Percentiles rank a stretch among this genome's conserved stretches.
These are phyloP conservation scores for Pseudoips prasinana DNA, from an alignment of 2,888 invertebrate genomes.

Conservation along the genomic window DNA sequence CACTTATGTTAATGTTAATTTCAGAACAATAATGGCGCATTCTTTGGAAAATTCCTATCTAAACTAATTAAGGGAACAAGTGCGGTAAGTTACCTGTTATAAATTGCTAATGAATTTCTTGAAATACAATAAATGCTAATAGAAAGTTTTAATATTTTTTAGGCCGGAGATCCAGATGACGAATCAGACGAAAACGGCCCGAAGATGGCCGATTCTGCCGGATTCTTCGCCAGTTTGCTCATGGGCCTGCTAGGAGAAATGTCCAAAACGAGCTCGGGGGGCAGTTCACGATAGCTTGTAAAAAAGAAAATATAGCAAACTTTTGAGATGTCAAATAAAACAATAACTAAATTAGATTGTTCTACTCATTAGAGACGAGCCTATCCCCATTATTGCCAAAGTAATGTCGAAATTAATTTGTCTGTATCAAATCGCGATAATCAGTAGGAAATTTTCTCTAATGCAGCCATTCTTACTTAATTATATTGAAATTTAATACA, in stretches of 20 bases:
- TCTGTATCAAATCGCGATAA: no score
- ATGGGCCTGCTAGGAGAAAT: slow-evolving; percentile 66
- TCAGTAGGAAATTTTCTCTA: no score
- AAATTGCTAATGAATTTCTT: neutral
- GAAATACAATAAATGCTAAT: neutral
- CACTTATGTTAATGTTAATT: no score
- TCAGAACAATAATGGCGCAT: slow-evolving; percentile 74
- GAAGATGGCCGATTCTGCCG: slow-evolving; percentile 60
- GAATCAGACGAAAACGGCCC: slow-evolving; percentile 38
- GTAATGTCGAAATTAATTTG: no score
- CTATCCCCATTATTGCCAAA: no score
- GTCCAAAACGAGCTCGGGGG: slow-evolving; percentile 67
- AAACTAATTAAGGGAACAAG: slow-evolving; percentile 70
- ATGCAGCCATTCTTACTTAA: no score
- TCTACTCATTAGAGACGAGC: no score
- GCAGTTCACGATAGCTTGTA: slow-evolving; percentile 42
- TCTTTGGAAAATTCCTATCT: slow-evolving; percentile 68
- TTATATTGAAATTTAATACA: no score
- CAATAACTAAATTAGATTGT: no score
- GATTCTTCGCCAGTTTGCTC: slow-evolving; percentile 60
- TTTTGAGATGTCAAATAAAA: no score
- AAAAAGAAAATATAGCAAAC: no score
- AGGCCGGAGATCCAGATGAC: slow-evolving; percentile 51
- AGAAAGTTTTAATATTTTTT: slow-evolving; percentile 29
- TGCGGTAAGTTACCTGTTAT: slow-evolving; percentile 51